Base-by-base conservation (phyloP, 2,888 invertebrate species). In the Morpho deidamia region DNA sequence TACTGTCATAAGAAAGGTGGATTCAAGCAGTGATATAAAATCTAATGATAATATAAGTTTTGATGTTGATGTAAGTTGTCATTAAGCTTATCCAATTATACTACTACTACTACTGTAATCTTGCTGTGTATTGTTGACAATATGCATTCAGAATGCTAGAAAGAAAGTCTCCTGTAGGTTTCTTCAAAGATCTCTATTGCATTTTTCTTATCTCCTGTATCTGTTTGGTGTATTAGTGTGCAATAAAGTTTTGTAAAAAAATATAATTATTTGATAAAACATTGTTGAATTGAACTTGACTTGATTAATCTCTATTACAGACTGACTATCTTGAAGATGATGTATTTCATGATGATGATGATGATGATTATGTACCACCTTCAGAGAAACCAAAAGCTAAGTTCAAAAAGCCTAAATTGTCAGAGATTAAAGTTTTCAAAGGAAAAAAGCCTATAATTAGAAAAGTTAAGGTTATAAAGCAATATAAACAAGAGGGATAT, bases 1-100 rank as follows among this genome's bases (percentile, higher is more conserved):
- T 49, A 89, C 89, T 52, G 78, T 89, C 7, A 89, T 89, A 53
- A 78, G 84, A 59, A 89, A 89, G 74, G 78, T 88, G n/a, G 89
- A 88, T 4, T 50, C 49, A 12, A 49, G 56, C 70, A 74, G 11
- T 71, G 69, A 58, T 51, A 51, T 14, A 74, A 78, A 32, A 63
- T 63, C 72, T 51, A 65, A 66, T 37, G 70, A 72, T 34, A 59
- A 64, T 57, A n/a, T n/a, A n/a, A 57, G 59, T 40, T 51, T 47
- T 56, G 77, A 77, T 46, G 64, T 69, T 62, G 80, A 82, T 68
- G 84, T 85, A 66, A 80, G 82, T 76, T 23, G 23, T 23, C 5
- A 23, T n/a, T n/a, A n/a, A n/a, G n/a, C n/a, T n/a, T n/a, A n/a
- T n/a, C n/a, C n/a, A n/a, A n/a, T n/a, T 23, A 23, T 23, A 14